Evolutionary conservation across 2,888 invertebrate species (phyloP), one percentile per base, ranked within the genome.

Genomic region (Dynastes grantii): DNA sequence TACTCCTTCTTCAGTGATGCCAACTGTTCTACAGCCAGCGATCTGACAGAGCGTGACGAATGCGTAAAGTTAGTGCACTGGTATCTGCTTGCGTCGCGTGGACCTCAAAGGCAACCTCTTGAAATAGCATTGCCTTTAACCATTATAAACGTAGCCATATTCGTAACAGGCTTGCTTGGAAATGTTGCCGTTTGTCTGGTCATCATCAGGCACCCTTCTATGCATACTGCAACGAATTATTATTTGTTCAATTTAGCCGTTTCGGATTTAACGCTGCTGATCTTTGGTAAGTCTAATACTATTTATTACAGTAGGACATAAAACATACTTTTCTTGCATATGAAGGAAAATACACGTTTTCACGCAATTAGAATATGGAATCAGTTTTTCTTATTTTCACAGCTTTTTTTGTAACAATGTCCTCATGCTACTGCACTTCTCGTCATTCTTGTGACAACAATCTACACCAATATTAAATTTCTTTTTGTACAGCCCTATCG

Each of bases 211-310:
- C 96, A 97, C 85, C 91, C 93, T 0, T 92, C 94, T 6, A 94
- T 98, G 94, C 96, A 96, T 85, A 96, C 96, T 0, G 95, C 97
- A 0, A 98, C 97, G 0, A 97, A 98, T 87, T 97, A 96, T 87
- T 98, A 97, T 87, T 90, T 97, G 68, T 96, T 97, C 90, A 97
- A 95, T 86, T 89, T 97, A 88, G 96, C 97, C 22, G 90, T 97
- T 16, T 96, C 97, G 27, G 97, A 98, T 88, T 90, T 97, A 22
- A 92, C 94, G 73, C 91, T 97, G 81, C 90, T 97, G 13, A 86
- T 96, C 3, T 92, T 97, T 84, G 97, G 97, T 95, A 88, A 93
- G 94, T 92, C 22, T 32, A 5, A 37, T 37, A 37, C 32, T 37
- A 37, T 5, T 37, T 37, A 37, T 37, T 37, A 37, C 5, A 5